Evolutionary conservation across 2,797 vertebrate species (phyloP), one percentile per base, ranked within the genome.

Genomic region (Remorina albescens): DNA sequence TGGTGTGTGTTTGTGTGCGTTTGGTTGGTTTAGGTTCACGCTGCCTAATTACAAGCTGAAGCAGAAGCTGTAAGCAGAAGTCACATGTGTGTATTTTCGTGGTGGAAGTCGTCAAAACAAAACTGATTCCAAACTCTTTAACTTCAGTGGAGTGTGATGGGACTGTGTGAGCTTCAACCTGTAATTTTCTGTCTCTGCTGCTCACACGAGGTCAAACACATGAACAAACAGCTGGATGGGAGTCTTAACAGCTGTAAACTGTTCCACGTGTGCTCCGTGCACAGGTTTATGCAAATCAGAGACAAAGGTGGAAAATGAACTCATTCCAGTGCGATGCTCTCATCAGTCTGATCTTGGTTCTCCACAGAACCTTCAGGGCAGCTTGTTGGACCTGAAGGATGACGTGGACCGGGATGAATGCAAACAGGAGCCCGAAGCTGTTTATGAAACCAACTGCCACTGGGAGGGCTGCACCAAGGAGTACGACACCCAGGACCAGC

Each of bases 391-490:
- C 87, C 92, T 96, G 90, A 97, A 97, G 88, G 98, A 98, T 57
- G 97, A 98, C 73, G 88, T 93, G 87, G 97, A 98, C 78, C 95
- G 96, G 74, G 97, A 99, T 2, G 97, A 99, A 55, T 96, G 95
- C 55, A 98, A 97, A 85, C 97, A 96, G 87, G 97, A 98, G 89
- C 93, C 96, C 0, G 98, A 98, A 75, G 94, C 95, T 54, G 92
- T 98, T 76, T 97, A 98, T 3, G 97, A 99, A 92, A 99, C 98
- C 28, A 97, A 96, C 90, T 99, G 98, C 87, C 97, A 96, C 92
- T 99, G 98, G 98, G 97, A 97, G 73, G 95, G 93, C 80, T 99
- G 98, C 90, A 91, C 90, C 80, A 96, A 96, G 80, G 96, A 99
- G 90, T 96, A 96, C 0, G 96, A 98, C 91, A 96, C 95, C 2